A percentile compares a stretch with the other conserved stretches of the same genome.
Evolutionary conservation across 2,888 invertebrate genomes (phyloP).

Genomic region (Synergus umbraculus): DNA sequence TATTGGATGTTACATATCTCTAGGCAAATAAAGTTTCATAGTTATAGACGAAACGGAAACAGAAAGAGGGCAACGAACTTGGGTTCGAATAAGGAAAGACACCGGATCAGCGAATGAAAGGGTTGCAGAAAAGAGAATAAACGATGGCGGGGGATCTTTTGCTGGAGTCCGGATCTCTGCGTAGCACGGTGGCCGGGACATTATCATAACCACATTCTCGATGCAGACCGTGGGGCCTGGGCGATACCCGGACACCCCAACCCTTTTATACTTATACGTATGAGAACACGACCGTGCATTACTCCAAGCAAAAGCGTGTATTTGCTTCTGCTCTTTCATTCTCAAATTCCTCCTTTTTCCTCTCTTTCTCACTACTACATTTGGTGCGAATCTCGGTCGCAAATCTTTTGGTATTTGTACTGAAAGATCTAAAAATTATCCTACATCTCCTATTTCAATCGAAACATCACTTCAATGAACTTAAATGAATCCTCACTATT

Average conservation of each 20-base stretch:
- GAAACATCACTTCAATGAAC: background rate
- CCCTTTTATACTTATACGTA: slow-evolving; percentile 56
- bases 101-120: slow-evolving; percentile 53
- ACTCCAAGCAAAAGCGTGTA: slow-evolving; percentile 51
- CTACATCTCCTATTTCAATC: background rate
- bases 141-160: slow-evolving; percentile 54
- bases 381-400: background rate
- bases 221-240: slow-evolving; percentile 65
- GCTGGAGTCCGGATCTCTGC: slow-evolving; percentile 66
- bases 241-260: slow-evolving; percentile 65
- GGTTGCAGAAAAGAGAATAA: slow-evolving; percentile 54
- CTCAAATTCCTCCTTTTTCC: slow-evolving; percentile 35
- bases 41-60: slow-evolving; percentile 30
- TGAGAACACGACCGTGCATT: slow-evolving; percentile 56
- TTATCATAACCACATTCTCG: slow-evolving; percentile 77
- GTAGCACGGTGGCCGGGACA: slow-evolving; percentile 76
- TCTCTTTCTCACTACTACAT: background rate
- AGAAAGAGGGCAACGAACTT: slow-evolving; percentile 54
- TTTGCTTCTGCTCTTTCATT: slow-evolving; percentile 47
- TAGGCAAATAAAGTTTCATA: slow-evolving; percentile 3
- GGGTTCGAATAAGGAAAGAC: slow-evolving; percentile 45
- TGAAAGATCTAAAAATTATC: background rate
- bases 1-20: slow-evolving; percentile 18
- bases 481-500: too few species aligned
- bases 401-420: background rate